Percentiles rank a stretch among this genome's conserved stretches.
phyloP scores from a whole-genome alignment of 1,140 invertebrate species.

The Philopotamus ludificatus region DNA sequence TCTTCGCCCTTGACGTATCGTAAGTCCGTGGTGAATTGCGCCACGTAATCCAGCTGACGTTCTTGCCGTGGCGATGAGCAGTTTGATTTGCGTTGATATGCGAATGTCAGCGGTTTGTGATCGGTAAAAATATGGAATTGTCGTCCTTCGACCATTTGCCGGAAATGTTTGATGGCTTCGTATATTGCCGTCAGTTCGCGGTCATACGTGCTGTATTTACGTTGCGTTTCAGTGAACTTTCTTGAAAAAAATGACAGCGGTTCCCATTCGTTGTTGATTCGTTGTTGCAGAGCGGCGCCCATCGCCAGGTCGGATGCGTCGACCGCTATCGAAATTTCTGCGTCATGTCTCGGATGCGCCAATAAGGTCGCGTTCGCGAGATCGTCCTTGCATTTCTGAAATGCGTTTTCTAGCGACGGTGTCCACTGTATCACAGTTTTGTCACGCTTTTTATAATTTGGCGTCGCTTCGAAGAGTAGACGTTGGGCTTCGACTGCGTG shows the following conservation, averaged over 20 bases:
- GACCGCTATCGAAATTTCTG: constrained; percentile 34
- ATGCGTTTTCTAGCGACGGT: constrained; percentile 42
- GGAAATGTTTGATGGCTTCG: not conserved
- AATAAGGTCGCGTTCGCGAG: constrained; percentile 43
- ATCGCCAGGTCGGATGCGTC: constrained; percentile 48
- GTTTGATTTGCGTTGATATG: constrained; percentile 38
- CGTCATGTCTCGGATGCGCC: constrained; percentile 39
- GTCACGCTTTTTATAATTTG: constrained; percentile 36
- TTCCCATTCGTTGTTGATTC: constrained; percentile 34
- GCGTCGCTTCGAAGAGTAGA: constrained; percentile 26
- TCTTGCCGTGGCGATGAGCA: constrained; percentile 43
- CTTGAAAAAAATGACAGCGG: constrained; percentile 48
- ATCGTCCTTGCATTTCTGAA: constrained; percentile 47
- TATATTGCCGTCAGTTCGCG: not conserved
- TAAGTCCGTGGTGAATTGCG: constrained; percentile 47
- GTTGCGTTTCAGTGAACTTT: too few relatives aligned
- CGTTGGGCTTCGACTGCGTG: constrained; percentile 38
- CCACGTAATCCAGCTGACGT: constrained; percentile 45
- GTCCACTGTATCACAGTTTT: constrained; percentile 44
- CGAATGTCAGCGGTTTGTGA: constrained; percentile 28
- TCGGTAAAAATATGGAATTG: not conserved
- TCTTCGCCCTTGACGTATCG: too few relatives aligned
- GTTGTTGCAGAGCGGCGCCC: constrained; percentile 48
- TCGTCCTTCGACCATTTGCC: not conserved
- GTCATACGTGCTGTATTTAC: constrained; percentile 8